Conservation (phyloP, 2,797 vertebrate species). For the Pseudopleuronectes americanus region DNA sequence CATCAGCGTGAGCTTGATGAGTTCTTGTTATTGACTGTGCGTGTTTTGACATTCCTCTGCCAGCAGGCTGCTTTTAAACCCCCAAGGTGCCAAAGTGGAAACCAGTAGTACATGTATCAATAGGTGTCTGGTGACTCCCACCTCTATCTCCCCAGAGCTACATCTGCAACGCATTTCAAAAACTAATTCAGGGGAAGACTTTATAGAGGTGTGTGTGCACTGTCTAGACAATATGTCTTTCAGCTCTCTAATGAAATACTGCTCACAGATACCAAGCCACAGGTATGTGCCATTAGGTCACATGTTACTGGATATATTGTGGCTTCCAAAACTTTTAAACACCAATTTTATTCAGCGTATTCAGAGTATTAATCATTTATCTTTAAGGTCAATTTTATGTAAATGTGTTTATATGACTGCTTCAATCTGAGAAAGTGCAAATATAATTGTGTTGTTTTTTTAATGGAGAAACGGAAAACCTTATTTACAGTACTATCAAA, state of each 20-base stretch:
- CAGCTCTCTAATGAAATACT: slow-evolving; percentile 58
- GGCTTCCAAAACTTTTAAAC: neutral
- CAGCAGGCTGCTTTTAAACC: slow-evolving; percentile 79
- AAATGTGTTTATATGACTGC: neutral
- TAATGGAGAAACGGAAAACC: neutral
- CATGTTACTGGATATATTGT: slow-evolving; percentile 19
- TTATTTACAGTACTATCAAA: slow-evolving; percentile 18
- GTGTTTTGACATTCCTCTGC: slow-evolving; percentile 82
- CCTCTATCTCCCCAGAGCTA: slow-evolving; percentile 67
- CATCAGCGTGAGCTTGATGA: slow-evolving; percentile 78
- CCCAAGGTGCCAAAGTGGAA: slow-evolving; percentile 82
- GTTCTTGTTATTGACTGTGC: slow-evolving; percentile 77
- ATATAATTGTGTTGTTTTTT: neutral
- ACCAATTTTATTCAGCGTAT: slow-evolving; percentile 2
- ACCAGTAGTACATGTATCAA: slow-evolving; percentile 83
- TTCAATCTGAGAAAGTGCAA: slow-evolving; percentile 1
- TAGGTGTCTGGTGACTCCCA: slow-evolving; percentile 80
- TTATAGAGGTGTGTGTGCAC: slow-evolving; percentile 50
- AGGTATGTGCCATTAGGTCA: slow-evolving; percentile 35
- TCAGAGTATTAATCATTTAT: slow-evolving; percentile 17
- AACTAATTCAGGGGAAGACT: slow-evolving; percentile 76
- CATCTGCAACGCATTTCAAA: slow-evolving; percentile 79
- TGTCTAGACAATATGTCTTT: slow-evolving; percentile 71
- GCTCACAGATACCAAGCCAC: slow-evolving; percentile 32
- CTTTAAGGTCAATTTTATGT: neutral